Conservation (phyloP, 2,113 vertebrate genomes). For the Gadus chalcogrammus region DNA sequence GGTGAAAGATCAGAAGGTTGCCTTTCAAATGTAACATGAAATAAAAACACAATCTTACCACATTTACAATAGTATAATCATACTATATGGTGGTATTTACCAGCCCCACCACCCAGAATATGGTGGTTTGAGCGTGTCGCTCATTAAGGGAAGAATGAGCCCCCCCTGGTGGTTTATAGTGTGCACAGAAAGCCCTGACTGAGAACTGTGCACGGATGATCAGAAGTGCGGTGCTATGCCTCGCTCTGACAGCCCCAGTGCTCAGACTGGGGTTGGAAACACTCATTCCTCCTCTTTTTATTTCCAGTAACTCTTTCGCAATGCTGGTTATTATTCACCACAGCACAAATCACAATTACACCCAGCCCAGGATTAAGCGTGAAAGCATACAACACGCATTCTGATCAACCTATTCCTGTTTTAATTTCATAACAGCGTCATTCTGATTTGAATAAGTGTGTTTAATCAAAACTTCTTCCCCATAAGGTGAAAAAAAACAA, state of each 20-base stretch:
- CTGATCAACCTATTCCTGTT: too few relatives aligned
- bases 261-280: too few relatives aligned
- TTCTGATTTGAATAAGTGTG: constrained; percentile 8
- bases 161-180: constrained; percentile 69
- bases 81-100: constrained; percentile 18
- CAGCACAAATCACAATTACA: too few relatives aligned
- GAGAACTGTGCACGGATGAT: neutral
- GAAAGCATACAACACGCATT: too few relatives aligned
- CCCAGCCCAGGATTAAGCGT: too few relatives aligned
- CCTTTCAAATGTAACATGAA: constrained; percentile 49
- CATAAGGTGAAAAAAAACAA: constrained; percentile 7
- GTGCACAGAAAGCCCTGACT: neutral
- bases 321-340: too few relatives aligned
- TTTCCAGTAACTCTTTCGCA: too few relatives aligned
- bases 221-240: neutral
- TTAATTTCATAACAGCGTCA: neutral
- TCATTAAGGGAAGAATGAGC: constrained; percentile 58
- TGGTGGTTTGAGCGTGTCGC: constrained; percentile 9
- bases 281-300: too few relatives aligned
- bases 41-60: constrained; percentile 1
- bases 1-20: constrained; percentile 63
- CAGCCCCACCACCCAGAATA: neutral
- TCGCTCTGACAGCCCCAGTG: too few relatives aligned
- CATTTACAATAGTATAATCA: constrained; percentile 22
- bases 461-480: constrained; percentile 38